Base-by-base conservation (phyloP, 2,888 invertebrate species). In the Drosophila siamana region DNA sequence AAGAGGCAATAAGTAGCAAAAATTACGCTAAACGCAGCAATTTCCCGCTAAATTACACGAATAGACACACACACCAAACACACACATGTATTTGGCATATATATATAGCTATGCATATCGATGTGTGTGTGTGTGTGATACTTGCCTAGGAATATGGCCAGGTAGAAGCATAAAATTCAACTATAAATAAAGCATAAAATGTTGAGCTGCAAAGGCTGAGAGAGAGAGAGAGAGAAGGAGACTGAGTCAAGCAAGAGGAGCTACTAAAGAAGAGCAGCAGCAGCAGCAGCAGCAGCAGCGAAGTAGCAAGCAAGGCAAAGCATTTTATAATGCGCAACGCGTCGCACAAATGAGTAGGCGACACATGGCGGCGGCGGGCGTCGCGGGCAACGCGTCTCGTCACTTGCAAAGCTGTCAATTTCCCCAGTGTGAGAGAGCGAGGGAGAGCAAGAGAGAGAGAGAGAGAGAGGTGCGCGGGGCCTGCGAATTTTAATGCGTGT, bases 1-100 rank as follows among this genome's bases (percentile, higher is more conserved):
- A 71, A 80, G 73, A 72, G 85, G 89, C 87, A 87, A 89, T 85
- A 86, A 89, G 86, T 87, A 87, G 88, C 87, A 87, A 86, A 80
- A 74, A 80, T 82, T 80, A 86, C 88, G 85, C 78, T 83, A 87
- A 85, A 82, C 83, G 87, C 71, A 86, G 84, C 84, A 84, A 88
- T 88, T 84, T 88, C 80, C 86, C 74, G 56, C 69, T 68, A 84
- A 86, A 80, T 80, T 86, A 75, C 77, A 69, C 74, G 67, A 22
- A 65, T 44, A 70, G 54, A 62, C 47, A 66, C 44, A 68, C 48
- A 64, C 13, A 56, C 28, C n/a, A n/a, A n/a, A 60, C 28, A 64
- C 46, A 52, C 26, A 50, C 50, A 47, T n/a, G n/a, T n/a, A n/a
- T n/a, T n/a, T n/a, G n/a, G n/a, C n/a, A n/a, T n/a, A n/a, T 33